Evolutionary conservation across 2,113 vertebrate species (phyloP), one percentile per base, ranked within the genome.

Genomic region (Cryptotis parvus): DNA sequence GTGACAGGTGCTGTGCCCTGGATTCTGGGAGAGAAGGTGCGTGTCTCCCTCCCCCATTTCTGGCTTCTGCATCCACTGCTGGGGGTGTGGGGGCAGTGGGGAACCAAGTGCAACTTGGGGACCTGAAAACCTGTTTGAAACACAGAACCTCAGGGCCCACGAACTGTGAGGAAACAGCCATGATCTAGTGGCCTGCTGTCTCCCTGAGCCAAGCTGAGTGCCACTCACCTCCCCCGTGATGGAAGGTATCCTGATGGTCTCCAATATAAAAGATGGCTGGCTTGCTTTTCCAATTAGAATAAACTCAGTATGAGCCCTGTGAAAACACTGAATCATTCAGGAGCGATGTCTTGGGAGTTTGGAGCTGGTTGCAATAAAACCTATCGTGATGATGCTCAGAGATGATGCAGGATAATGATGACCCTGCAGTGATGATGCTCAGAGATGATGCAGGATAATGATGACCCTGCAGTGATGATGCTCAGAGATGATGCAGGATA

Each of bases 291-390:
- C 61, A n/a, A 27, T 33, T 81, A 27, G 45, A 90, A 35, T 55
- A 45, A 80, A 87, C 24, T 90, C 58, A 49, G 24, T 1, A 87
- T 55, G 86, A 5, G 9, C 45, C 63, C n/a, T 45, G 63, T 7
- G 33, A 91, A 91, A 55, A 58, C 11, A 29, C 37, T 55, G 14
- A 24, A 9, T 55, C 58, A 14, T 63, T 79, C 1, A 41, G 26
- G 55, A 68, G 80, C 26, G 70, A 39, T 37, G 39, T 58, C 63
- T 43, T 55, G 29, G 12, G 35, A 29, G 72, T 65, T 63, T 39
- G 37, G 2, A 45, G 10, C 49, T 31, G 80, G 43, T 83, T 79
- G 12, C 41, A 66, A 84, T 72, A 63, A 88, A 90, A 92, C 89
- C n/a, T n/a, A n/a, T n/a, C n/a, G n/a, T n/a, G n/a, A n/a, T n/a